Conservation (phyloP, 1,140 invertebrate genomes). For the Helicoverpa zea region DNA sequence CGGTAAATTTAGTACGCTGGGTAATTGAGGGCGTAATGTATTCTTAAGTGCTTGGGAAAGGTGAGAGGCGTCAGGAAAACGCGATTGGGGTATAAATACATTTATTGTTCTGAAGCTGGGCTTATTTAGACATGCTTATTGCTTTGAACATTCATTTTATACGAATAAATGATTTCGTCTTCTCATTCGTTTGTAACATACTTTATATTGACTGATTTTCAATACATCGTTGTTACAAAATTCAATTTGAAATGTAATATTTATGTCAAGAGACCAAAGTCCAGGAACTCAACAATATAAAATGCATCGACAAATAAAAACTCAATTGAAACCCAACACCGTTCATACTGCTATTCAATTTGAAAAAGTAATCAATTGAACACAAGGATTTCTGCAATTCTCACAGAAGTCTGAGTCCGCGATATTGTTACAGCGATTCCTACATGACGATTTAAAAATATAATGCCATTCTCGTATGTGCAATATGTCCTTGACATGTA, state of each 20-base stretch:
- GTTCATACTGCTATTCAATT: conserved; percentile 23
- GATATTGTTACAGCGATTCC: background rate
- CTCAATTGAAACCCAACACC: background rate
- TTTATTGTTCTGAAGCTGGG: background rate
- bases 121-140: conserved; percentile 23
- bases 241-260: background rate
- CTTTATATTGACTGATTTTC: background rate
- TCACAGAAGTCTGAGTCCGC: background rate
- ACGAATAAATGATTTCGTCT: background rate
- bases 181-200: no score
- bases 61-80: conserved; percentile 26
- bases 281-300: background rate
- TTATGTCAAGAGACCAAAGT: conserved; percentile 8
- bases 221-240: background rate
- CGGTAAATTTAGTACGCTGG: conserved; percentile 28
- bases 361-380: conserved; percentile 31
- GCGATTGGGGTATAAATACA: conserved; percentile 20
- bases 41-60: conserved; percentile 32
- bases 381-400: conserved; percentile 25
- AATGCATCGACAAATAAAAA: conserved; percentile 9
- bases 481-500: conserved; percentile 31
- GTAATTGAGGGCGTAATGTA: conserved; percentile 44
- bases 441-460: conserved; percentile 11
- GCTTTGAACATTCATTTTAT: background rate
- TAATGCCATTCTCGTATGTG: conserved; percentile 22